Evolutionary conservation across 2,888 invertebrate species (phyloP).

Genomic region (Endotricha flammealis): DNA sequence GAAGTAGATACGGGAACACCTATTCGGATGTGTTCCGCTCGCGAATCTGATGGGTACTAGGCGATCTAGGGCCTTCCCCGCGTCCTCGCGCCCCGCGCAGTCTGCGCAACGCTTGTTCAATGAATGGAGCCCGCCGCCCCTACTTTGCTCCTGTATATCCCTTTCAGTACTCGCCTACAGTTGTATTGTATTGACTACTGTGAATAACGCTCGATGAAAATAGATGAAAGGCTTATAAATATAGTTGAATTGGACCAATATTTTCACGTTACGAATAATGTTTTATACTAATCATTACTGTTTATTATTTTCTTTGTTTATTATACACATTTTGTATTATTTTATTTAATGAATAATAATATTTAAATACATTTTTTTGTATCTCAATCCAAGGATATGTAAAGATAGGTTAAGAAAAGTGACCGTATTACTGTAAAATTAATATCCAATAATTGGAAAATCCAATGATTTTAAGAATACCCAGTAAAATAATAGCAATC

Average conservation of each 20-base stretch:
- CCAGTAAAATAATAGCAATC: no score
- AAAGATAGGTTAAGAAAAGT: no score
- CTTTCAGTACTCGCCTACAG: constrained; percentile 49
- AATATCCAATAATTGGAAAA: no score
- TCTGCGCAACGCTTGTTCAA: constrained; percentile 61
- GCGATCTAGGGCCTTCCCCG: constrained; percentile 43
- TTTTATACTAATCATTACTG: constrained; percentile 1
- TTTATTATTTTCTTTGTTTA: constrained; percentile 4
- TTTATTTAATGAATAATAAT: no score
- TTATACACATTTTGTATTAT: no score
- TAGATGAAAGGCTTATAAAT: constrained; percentile 53
- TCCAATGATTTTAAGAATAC: no score
- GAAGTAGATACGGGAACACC: no score
- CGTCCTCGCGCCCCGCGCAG: constrained; percentile 50
- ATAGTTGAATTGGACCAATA: constrained; percentile 29
- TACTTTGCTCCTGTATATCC: constrained; percentile 44
- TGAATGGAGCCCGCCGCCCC: constrained; percentile 63
- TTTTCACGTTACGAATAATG: constrained; percentile 8
- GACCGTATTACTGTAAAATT: no score
- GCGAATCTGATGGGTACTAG: constrained; percentile 49
- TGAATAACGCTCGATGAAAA: constrained; percentile 61
- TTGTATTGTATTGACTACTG: constrained; percentile 54
- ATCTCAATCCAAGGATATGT: no score
- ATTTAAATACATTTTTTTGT: no score
- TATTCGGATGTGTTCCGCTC: constrained; percentile 28